Conservation (phyloP, 1,140 invertebrate species). For the Calephelis nemesis region DNA sequence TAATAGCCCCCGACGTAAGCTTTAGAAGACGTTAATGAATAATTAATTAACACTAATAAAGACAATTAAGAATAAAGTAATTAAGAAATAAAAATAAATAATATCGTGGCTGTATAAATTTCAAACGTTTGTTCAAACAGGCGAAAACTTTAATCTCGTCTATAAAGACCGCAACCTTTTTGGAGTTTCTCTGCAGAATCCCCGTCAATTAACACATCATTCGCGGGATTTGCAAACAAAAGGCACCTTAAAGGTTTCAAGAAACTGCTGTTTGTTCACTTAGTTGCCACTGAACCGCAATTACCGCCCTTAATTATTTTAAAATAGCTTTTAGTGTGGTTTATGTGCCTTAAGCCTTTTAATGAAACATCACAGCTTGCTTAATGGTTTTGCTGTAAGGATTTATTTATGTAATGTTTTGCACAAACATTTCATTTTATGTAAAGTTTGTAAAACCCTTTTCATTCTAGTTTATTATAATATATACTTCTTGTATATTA, state of each 20-base stretch:
- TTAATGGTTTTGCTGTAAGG: background rate
- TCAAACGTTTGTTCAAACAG: constrained; percentile 19
- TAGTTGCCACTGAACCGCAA: constrained; percentile 44
- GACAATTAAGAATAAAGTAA: background rate
- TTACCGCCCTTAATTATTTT: constrained; percentile 50
- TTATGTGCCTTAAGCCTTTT: constrained; percentile 26
- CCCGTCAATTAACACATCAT: constrained; percentile 66
- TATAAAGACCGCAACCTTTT: constrained; percentile 46
- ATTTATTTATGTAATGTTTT: constrained; percentile 1
- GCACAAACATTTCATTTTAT: background rate
- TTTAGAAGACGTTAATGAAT: too few relatives aligned
- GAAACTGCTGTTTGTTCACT: constrained; percentile 50
- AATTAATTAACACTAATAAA: too few relatives aligned
- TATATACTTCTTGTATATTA: too few relatives aligned
- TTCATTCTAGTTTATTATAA: too few relatives aligned
- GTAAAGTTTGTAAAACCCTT: too few relatives aligned
- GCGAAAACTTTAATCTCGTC: constrained; percentile 48
- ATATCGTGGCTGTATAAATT: constrained; percentile 26
- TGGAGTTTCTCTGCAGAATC: constrained; percentile 43
- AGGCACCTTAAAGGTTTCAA: constrained; percentile 46
- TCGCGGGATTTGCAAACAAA: constrained; percentile 49
- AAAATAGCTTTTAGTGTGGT: constrained; percentile 35
- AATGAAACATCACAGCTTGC: constrained; percentile 14
- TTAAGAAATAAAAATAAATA: background rate
- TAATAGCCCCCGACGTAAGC: too few relatives aligned